Conservation (phyloP, 1,140 invertebrate genomes). For the Pectinophora gossypiella region DNA sequence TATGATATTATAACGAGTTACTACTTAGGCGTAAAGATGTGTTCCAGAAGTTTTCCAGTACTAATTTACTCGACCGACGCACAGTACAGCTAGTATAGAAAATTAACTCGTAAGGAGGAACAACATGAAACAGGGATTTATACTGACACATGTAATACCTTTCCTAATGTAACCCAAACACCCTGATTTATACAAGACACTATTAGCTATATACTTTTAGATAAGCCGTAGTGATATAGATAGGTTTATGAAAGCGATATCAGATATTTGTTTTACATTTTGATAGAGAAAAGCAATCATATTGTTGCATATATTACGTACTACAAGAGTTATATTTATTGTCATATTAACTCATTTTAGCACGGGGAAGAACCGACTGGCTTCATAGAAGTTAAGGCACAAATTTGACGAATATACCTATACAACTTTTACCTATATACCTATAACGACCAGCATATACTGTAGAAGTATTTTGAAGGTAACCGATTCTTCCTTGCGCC, state of each 20-base stretch:
- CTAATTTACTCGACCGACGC: slow-evolving; percentile 41
- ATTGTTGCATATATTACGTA: neutral
- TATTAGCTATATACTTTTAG: slow-evolving; percentile 8
- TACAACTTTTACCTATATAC: too few relatives aligned
- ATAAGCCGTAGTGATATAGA: neutral
- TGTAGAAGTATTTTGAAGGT: too few relatives aligned
- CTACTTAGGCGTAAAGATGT: slow-evolving; percentile 35
- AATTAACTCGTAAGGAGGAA: slow-evolving; percentile 28
- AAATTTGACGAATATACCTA: too few relatives aligned
- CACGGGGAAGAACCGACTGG: neutral
- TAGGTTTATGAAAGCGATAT: neutral
- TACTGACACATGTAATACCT: slow-evolving; percentile 32
- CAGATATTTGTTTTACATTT: neutral
- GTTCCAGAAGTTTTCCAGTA: slow-evolving; percentile 64
- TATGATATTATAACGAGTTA: neutral
- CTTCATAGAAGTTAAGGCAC: too few relatives aligned
- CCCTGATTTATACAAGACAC: slow-evolving; percentile 17
- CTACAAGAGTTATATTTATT: neutral
- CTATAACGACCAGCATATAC: too few relatives aligned
- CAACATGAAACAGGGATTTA: slow-evolving; percentile 58
- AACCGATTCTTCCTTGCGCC: neutral
- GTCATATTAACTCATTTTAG: neutral
- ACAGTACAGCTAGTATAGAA: slow-evolving; percentile 29
- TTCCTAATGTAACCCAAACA: slow-evolving; percentile 11
- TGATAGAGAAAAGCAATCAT: neutral